Evolutionary conservation across 2,888 invertebrate genomes (phyloP).

Genomic region (Subacronicta megacephala): DNA sequence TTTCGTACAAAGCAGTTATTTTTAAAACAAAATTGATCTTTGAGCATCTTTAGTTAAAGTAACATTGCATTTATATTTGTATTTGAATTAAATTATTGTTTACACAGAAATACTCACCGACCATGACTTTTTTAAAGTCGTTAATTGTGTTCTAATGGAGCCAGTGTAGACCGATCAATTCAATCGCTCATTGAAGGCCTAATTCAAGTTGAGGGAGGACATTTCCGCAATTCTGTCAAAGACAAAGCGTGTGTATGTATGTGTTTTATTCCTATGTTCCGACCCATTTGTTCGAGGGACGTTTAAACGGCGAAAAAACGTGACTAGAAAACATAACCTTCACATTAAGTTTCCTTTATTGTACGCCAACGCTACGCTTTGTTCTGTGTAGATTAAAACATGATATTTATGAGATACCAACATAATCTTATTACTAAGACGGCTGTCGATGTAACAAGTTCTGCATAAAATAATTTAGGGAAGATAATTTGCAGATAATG

Average conservation of each 20-base stretch:
- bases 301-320: constrained; percentile 85
- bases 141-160: neutral
- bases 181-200: constrained; percentile 5
- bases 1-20: too few species aligned
- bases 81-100: too few species aligned
- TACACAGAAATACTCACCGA: too few species aligned
- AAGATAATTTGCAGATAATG: constrained; percentile 27
- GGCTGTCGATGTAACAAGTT: constrained; percentile 25
- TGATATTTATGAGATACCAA: constrained; percentile 71
- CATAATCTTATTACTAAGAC: constrained; percentile 55
- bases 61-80: too few species aligned
- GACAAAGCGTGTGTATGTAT: constrained; percentile 48
- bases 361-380: constrained; percentile 73
- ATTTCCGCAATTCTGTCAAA: constrained; percentile 33
- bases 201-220: constrained; percentile 8
- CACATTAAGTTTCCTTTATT: constrained; percentile 83
- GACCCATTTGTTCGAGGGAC: constrained; percentile 80
- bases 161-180: neutral
- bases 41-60: too few species aligned
- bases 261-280: constrained; percentile 74
- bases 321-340: constrained; percentile 83
- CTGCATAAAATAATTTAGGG: constrained; percentile 40
- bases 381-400: constrained; percentile 81
- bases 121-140: too few species aligned
- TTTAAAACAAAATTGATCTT: too few species aligned